These are phyloP conservation scores for Protomyctophum bolini DNA, from an alignment of 2,113 vertebrate species.

Conservation along the genomic window DNA sequence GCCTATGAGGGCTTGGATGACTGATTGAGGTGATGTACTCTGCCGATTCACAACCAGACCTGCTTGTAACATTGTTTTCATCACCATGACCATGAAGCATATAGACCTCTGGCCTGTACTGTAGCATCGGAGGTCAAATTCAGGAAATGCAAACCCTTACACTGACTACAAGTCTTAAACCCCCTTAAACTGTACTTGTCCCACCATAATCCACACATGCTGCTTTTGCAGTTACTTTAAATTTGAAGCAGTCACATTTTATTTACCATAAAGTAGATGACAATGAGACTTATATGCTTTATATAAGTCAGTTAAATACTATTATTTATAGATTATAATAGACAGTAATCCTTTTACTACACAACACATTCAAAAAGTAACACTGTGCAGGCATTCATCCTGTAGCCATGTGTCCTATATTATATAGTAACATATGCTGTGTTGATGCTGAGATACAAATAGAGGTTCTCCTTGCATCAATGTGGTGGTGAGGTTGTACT, in stretches of 20 bases:
- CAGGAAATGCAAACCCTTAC: conserved; percentile 31
- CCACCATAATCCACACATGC: too few species aligned
- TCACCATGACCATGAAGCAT: conserved; percentile 48
- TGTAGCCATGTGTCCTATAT: conserved; percentile 55
- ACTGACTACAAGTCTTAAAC: neutral
- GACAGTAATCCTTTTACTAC: too few species aligned
- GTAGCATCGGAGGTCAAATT: neutral
- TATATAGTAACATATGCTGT: conserved; percentile 45
- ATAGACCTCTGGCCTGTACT: neutral
- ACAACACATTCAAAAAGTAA: too few species aligned
- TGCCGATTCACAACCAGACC: conserved; percentile 65
- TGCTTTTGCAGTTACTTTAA: too few species aligned
- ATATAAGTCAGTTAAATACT: too few species aligned
- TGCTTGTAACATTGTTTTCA: conserved; percentile 55
- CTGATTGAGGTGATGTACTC: conserved; percentile 81
- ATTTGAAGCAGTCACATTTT: too few species aligned
- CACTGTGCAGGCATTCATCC: conserved; percentile 1
- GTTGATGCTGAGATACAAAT: conserved; percentile 49
- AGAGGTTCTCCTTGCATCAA: conserved; percentile 58
- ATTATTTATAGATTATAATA: too few species aligned
- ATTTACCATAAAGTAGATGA: too few species aligned
- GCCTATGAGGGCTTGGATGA: conserved; percentile 67
- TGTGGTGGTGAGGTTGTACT: conserved; percentile 57
- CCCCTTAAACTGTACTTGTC: too few species aligned
- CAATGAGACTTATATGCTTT: too few species aligned